Evolutionary conservation across 2,113 vertebrate genomes (phyloP).

Genomic region (Silurus meridionalis): DNA sequence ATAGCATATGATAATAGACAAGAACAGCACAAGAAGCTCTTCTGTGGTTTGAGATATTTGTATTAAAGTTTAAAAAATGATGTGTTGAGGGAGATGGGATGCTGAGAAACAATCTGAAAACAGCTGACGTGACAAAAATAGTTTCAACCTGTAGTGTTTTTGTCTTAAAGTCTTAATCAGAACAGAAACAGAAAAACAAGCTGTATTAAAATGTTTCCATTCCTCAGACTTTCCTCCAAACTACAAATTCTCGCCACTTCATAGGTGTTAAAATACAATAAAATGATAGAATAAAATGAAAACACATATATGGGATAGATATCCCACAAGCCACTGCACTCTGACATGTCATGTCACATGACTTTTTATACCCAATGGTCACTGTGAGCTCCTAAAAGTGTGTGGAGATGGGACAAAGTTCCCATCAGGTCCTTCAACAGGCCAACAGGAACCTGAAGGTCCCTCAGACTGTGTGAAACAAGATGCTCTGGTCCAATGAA

Average conservation of each 20-base stretch:
- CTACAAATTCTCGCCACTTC: neutral
- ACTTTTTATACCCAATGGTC: too few species aligned
- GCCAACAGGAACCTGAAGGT: too few species aligned
- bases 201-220: too few species aligned
- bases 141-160: neutral
- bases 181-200: neutral
- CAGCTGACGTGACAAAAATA: neutral
- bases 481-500: too few species aligned
- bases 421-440: too few species aligned
- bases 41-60: neutral
- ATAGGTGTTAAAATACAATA: neutral
- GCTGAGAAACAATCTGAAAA: neutral
- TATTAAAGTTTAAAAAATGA: neutral
- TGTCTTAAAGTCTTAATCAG: neutral
- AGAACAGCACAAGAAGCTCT: neutral
- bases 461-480: too few species aligned
- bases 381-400: too few species aligned
- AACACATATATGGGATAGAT: too few species aligned
- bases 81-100: neutral
- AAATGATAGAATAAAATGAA: neutral
- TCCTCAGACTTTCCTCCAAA: neutral
- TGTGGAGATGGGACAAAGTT: too few species aligned
- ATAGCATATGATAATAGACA: neutral
- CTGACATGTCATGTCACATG: too few species aligned
- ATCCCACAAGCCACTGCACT: too few species aligned